phyloP scores from a whole-genome alignment of 2,113 vertebrate genomes.

The Uria lomvia region DNA sequence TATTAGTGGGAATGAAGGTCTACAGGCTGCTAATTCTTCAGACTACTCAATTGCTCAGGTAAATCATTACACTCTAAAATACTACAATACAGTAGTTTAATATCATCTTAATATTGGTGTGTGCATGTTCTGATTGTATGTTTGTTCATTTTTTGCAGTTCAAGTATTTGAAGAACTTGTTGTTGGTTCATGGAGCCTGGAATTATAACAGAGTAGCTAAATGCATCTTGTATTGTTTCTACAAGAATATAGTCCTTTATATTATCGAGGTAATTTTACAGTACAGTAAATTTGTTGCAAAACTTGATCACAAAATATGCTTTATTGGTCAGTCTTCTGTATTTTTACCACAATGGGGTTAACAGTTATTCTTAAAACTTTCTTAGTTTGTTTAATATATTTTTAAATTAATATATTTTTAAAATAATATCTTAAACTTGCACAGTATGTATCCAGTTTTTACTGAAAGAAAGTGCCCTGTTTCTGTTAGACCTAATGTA shows the following conservation, averaged over 20 bases:
- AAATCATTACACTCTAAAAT: background rate
- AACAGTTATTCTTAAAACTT: background rate
- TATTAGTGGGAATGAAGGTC: slow-evolving; percentile 96
- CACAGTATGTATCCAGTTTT: fast-evolving
- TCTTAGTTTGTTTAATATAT: fast-evolving
- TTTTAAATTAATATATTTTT: background rate
- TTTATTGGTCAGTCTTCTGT: background rate
- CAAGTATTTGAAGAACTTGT: slow-evolving; percentile 96
- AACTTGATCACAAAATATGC: background rate
- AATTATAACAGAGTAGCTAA: slow-evolving; percentile 98
- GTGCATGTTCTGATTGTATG: background rate
- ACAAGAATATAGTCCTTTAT: slow-evolving; percentile 99
- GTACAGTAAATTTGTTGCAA: background rate
- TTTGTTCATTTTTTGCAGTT: slow-evolving; percentile 79
- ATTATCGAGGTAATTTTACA: slow-evolving; percentile 91
- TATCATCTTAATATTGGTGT: background rate
- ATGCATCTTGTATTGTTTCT: slow-evolving; percentile 99
- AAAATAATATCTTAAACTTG: background rate
- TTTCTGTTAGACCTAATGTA: background rate
- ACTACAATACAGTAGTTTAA: background rate
- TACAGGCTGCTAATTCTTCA: slow-evolving; percentile 97
- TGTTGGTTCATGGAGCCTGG: slow-evolving; percentile 98
- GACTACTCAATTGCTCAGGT: slow-evolving; percentile 99
- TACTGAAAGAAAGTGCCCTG: background rate
- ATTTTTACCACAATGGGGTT: background rate